phyloP scores from a whole-genome alignment of 2,797 vertebrate genomes.

The Chelmon rostratus region DNA sequence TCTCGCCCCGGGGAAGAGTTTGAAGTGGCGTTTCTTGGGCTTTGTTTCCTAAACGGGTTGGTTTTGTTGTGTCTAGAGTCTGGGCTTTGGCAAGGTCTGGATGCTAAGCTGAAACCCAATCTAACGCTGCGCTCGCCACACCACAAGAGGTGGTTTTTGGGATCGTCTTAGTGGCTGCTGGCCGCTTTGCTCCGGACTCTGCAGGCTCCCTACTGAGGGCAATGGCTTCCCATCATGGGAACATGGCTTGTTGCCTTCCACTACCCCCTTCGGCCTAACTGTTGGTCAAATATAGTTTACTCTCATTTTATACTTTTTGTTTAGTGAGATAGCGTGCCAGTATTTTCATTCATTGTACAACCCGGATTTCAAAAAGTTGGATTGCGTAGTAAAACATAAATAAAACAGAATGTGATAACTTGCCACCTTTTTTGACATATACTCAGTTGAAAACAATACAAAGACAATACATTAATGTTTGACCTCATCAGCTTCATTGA shows the following conservation, averaged over 20 bases:
- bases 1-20: slow-evolving; percentile 55
- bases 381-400: too few species aligned
- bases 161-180: slow-evolving; percentile 71
- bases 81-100: slow-evolving; percentile 65
- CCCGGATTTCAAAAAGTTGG: too few species aligned
- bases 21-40: slow-evolving; percentile 73
- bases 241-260: slow-evolving; percentile 34
- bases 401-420: too few species aligned
- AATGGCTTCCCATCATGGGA: slow-evolving; percentile 44
- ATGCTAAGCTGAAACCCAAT: slow-evolving; percentile 73
- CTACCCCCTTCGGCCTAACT: slow-evolving; percentile 11
- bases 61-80: slow-evolving; percentile 81
- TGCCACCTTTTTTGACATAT: too few species aligned
- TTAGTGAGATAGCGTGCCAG: background rate
- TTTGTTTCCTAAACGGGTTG: slow-evolving; percentile 73
- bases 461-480: too few species aligned
- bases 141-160: slow-evolving; percentile 67
- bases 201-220: slow-evolving; percentile 49
- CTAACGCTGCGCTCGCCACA: slow-evolving; percentile 59
- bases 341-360: background rate
- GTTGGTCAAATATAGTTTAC: slow-evolving; percentile 11
- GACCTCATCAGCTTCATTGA: too few species aligned
- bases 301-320: slow-evolving; percentile 1
- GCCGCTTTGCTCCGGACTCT: slow-evolving; percentile 63
- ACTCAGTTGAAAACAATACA: too few species aligned